Base-by-base conservation (phyloP, 2,888 invertebrate genomes). In the Diarsia brunnea region DNA sequence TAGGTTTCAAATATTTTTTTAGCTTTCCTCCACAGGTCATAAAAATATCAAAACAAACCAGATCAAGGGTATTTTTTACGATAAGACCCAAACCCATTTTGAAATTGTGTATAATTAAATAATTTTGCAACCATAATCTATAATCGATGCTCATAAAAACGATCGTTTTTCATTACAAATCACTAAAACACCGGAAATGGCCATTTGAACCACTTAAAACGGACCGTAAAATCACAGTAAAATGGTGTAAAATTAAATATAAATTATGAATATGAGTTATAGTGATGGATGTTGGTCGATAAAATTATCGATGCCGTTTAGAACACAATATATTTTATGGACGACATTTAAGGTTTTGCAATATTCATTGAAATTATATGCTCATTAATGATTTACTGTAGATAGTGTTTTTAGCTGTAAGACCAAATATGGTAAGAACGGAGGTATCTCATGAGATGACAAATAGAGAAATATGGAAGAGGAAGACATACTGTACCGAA, bases 221-320 rank as follows among this genome's bases (percentile, higher is more conserved):
- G 70, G 74, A 84, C 89, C 89, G 74, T 88, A 84, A 88, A 87
- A 85, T 85, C 73, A 83, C 89, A 88, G 74, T 87, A 84, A 88
- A 87, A 85, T 85, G 73, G 85, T 81, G 86, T 87, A 85, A 89
- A 90, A 89, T 91, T 88, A 88, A 87, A 88, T 86, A 85, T 84
- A 84, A 87, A 86, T 87, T 87, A 88, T 88, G 79, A 81, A 79
- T 79, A 78, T 75, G 69, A 68, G 64, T 45, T 61, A 58, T 75
- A 85, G 84, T 86, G 90, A 81, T 82, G 89, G 71, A 76, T 67
- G 45, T 55, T 55, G 24, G 49, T 66, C 72, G 67, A 78, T 79
- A 60, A 45, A 70, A 67, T 61, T 53, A 72, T 80, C 72, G 74
- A 78, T 72, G 38, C 19, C n/a, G 55, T 27, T 47, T 49, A 4